Base-by-base conservation (phyloP, 2,797 vertebrate species). In the Danio choprae region DNA sequence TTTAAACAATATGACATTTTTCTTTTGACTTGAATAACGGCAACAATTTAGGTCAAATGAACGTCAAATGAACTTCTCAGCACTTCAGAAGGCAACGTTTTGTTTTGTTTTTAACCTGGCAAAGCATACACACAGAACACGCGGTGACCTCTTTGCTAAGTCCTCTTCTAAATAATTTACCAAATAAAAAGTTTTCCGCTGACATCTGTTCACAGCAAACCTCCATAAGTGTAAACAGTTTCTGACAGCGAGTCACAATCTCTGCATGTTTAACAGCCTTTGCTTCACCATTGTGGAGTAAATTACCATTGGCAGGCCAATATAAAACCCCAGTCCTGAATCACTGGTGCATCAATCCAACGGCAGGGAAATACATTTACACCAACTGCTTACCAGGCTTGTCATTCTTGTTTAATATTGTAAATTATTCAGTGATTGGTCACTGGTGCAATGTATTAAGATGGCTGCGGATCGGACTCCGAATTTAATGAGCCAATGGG, bases 401-500 rank as follows among this genome's bases (percentile, higher is more conserved):
- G 85, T 87, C 77, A 80, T 86, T 73, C 84, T 84, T 81, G 65
- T 81, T 86, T 79, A 85, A 88, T 81, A 87, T 83, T 82, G 80
- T 80, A 74, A 86, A 84, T 83, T 80, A 79, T 85, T 85, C 55
- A 74, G 77, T 83, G 70, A 79, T 80, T 90, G 84, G 85, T 89
- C 88, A 85, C 72, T 86, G 72, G 75, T 84, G 74, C 84, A 80
- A 88, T 87, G 80, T 60, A 72, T 86, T 87, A 79, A 88, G 87
- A 89, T 86, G 80, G 73, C 83, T 83, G 79, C 77, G 83, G 87
- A 90, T 85, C 81, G 77, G 80, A 84, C 81, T 85, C 89, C 82
- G 88, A 91, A 92, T 91, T 90, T 86, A 93, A 92, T 94, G 92
- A 91, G 89, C 87, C 87, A 89, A 90, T 90, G 86, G 88, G 81